Evolutionary conservation across 1,140 invertebrate genomes (phyloP), one percentile per base, ranked within the genome.

Genomic region (Epicauta chinensis): DNA sequence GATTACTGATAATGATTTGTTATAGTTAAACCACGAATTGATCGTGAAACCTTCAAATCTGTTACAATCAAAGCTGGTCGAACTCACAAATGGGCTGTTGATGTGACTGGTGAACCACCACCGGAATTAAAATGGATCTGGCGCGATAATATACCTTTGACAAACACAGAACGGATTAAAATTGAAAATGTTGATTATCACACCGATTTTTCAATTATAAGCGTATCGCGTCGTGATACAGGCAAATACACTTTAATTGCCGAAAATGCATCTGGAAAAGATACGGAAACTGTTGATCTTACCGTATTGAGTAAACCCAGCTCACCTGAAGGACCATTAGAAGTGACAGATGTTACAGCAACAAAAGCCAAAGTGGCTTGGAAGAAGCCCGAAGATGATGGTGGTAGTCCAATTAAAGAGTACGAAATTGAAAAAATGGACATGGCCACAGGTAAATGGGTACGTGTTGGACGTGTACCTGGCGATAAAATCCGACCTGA

Each of bases 381-480:
- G 92, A 81, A 89, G 66, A 90, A 90, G 64, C 91, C 93, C 2
- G 87, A 93, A 56, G 89, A 94, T 68, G 94, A 98, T 68, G 95
- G 95, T 55, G 94, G 94, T 31, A 79, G 83, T 32, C 92, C 93
- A 0, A 91, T 98, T 63, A 90, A 89, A 64, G 89, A 93, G 68
- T 98, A 98, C 64, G 89, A 94, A 70, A 81, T 98, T 45, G 94
- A 97, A 70, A 96, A 96, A 71, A 84, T 93, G 77, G 92, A 97
- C 70, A 73, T 85, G n/a, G 82, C 84, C 11, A 92, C 89, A 11
- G 89, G 89, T 40, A 89, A 91, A 68, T 93, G 90, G 90, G 82
- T 90, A 14, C 77, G 89, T n/a, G 87, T 90, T 62, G 90, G 89
- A 30, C 80, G 82, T 59, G 72, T 84, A 37, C 83, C 84, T 10